Evolutionary conservation across 2,888 invertebrate species (phyloP).

Genomic region (Chaetogeoica ovagalla): DNA sequence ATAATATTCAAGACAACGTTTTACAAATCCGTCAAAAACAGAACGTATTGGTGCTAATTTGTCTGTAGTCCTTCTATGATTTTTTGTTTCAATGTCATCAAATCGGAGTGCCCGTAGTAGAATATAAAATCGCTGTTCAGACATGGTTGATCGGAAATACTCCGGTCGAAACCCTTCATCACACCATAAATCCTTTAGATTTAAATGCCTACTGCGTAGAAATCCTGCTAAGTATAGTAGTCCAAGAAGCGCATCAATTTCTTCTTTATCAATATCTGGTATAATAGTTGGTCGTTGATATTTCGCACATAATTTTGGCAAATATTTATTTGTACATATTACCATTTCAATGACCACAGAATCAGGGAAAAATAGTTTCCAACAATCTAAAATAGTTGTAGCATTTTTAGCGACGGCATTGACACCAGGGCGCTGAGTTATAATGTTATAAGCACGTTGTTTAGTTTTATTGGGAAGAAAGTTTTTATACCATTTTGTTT

Average conservation of each 20-base stretch:
- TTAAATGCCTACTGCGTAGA: conserved; percentile 13
- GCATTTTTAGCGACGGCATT: too few relatives aligned
- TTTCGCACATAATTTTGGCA: background rate
- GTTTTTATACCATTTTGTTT: too few relatives aligned
- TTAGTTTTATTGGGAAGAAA: too few relatives aligned
- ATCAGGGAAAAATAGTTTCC: conserved; percentile 6
- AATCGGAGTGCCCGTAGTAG: background rate
- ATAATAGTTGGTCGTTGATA: background rate
- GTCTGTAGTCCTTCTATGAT: background rate
- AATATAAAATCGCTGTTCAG: conserved; percentile 22
- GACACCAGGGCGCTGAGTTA: too few relatives aligned
- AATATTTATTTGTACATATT: conserved; percentile 10
- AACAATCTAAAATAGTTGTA: background rate
- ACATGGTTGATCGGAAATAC: conserved; percentile 1
- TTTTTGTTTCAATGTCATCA: conserved; percentile 9
- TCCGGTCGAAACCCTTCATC: conserved; percentile 8
- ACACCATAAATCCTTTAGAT: conserved; percentile 23
- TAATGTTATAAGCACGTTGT: too few relatives aligned
- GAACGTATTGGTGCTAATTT: conserved; percentile 7
- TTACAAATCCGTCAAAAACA: conserved; percentile 8
- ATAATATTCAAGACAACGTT: conserved; percentile 6
- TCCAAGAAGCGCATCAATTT: conserved; percentile 3
- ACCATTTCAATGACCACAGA: background rate
- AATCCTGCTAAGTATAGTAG: conserved; percentile 7
- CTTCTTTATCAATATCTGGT: conserved; percentile 17